Conservation (phyloP, 2,888 invertebrate genomes). For the Drosophila monieri region DNA sequence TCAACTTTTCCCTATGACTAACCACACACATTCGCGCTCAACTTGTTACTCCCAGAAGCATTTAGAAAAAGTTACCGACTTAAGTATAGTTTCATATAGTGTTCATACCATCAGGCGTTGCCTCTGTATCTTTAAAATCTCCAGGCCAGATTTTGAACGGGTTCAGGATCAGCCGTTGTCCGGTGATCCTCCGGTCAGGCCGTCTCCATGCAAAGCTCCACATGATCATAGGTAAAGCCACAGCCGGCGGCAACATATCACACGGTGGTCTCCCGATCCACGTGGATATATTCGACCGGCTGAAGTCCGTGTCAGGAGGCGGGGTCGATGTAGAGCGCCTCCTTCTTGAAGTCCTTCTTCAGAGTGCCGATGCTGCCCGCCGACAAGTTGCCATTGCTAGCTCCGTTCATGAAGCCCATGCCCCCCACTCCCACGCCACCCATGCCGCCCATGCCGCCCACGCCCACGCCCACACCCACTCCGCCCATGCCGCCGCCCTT, state of each 20-base stretch:
- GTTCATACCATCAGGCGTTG: conserved; percentile 30
- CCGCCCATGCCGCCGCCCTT: conserved; percentile 82
- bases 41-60: conserved; percentile 53
- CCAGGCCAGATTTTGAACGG: conserved; percentile 62
- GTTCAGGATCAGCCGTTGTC: conserved; percentile 30
- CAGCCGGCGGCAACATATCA: conserved; percentile 85
- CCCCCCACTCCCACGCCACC: conserved; percentile 32
- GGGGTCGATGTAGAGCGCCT: conserved; percentile 84
- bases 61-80: conserved; percentile 69
- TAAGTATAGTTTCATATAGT: conserved; percentile 52
- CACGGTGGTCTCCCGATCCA: conserved; percentile 96
- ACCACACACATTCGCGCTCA: conserved; percentile 33
- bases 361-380: conserved; percentile 83
- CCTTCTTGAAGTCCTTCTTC: conserved; percentile 87
- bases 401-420: conserved; percentile 50
- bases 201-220: conserved; percentile 55
- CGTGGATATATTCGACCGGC: conserved; percentile 96
- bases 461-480: conserved; percentile 30
- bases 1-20: conserved; percentile 39
- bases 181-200: conserved; percentile 53
- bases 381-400: conserved; percentile 62
- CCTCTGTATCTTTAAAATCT: conserved; percentile 60
- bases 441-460: conserved; percentile 25
- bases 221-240: conserved; percentile 58
- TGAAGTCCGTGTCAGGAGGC: conserved; percentile 95